phyloP scores from a whole-genome alignment of 2,113 vertebrate species.

The Hemibates koningsi region DNA sequence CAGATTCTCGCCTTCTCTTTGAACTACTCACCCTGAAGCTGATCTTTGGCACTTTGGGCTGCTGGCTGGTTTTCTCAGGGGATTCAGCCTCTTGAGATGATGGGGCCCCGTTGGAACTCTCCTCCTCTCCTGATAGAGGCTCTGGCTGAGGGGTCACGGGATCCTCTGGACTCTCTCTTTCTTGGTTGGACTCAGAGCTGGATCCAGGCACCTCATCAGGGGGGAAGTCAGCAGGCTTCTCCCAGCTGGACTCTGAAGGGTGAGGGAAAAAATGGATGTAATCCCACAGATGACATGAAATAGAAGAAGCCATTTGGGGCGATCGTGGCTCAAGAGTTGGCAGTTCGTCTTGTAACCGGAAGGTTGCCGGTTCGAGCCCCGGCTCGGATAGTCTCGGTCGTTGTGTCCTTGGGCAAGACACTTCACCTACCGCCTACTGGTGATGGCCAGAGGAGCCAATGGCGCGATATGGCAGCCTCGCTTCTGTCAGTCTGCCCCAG shows the following conservation, averaged over 20 bases:
- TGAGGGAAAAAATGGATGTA: not conserved
- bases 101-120: not conserved
- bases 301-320: not conserved
- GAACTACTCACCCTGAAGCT: slow-evolving; percentile 72
- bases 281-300: not conserved
- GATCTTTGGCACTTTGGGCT: slow-evolving; percentile 57
- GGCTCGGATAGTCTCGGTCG: no score
- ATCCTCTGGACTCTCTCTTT: not conserved
- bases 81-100: slow-evolving; percentile 13
- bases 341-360: no score
- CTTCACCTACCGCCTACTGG: no score
- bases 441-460: no score
- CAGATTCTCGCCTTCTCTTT: not conserved
- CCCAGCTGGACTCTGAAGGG: slow-evolving; percentile 88
- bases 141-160: slow-evolving; percentile 47
- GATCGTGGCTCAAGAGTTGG: no score
- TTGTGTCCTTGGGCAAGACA: no score
- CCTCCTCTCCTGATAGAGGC: slow-evolving; percentile 41
- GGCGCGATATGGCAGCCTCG: no score
- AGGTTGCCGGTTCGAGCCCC: no score
- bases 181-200: not conserved
- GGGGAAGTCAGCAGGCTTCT: slow-evolving; percentile 76
- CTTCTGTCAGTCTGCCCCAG: no score
- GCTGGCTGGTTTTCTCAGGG: not conserved
- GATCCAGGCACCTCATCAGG: not conserved